Conservation (phyloP, 53 echinoderm and acorn worm genomes). For the Echinometra lucunter region DNA sequence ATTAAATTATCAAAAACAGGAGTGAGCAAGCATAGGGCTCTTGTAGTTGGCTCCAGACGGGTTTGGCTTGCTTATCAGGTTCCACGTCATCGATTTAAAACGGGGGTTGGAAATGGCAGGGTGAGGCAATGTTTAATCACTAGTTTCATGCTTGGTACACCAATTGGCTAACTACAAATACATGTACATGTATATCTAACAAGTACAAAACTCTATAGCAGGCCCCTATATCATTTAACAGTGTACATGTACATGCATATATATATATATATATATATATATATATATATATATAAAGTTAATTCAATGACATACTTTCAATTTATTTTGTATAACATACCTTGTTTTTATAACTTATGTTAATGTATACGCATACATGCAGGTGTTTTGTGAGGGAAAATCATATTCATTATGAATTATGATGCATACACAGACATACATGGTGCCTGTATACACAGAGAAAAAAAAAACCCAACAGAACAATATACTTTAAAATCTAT, state of each 20-base stretch:
- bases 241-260: neutral
- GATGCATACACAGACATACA: neutral
- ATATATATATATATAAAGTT: neutral
- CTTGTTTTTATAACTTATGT: neutral
- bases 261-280: neutral
- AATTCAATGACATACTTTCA: neutral
- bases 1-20: neutral
- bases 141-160: neutral
- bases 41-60: neutral
- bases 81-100: neutral
- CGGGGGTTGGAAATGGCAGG: too few relatives aligned
- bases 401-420: too few relatives aligned
- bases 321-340: too few relatives aligned
- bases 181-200: neutral
- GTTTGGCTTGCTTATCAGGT: neutral
- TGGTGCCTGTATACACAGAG: too few relatives aligned
- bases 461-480: too few relatives aligned
- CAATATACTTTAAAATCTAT: too few relatives aligned
- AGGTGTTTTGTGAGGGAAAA: neutral
- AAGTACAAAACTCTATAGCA: neutral
- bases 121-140: constrained; percentile 9
- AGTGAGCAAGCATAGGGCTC: neutral
- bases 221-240: too few relatives aligned
- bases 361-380: neutral
- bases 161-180: too few relatives aligned